Conservation (phyloP, 2,113 vertebrate species). For the Silurus glanis region DNA sequence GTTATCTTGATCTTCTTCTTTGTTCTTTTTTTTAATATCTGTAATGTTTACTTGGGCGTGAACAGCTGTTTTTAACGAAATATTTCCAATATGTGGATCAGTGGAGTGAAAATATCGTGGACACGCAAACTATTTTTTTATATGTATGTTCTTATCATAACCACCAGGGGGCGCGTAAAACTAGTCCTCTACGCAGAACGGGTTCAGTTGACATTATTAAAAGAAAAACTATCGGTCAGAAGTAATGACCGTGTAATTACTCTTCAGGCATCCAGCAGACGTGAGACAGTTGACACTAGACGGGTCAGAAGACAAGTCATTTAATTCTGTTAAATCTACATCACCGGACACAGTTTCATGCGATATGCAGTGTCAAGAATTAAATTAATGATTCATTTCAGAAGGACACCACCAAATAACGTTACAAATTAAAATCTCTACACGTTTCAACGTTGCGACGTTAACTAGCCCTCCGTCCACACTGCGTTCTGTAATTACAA, state of each 20-base stretch:
- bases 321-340: constrained; percentile 89
- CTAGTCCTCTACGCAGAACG: background rate
- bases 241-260: background rate
- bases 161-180: background rate
- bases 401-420: constrained; percentile 74
- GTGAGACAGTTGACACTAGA: background rate
- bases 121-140: background rate
- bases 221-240: background rate
- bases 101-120: too few species aligned
- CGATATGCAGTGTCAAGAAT: constrained; percentile 85
- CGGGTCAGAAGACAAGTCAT: constrained; percentile 51
- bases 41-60: too few species aligned
- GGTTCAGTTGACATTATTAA: background rate
- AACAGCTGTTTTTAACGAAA: too few species aligned
- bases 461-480: constrained; percentile 79
- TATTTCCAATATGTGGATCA: too few species aligned
- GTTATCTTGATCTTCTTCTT: too few species aligned
- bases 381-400: constrained; percentile 66
- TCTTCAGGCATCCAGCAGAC: background rate
- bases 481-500: constrained; percentile 79
- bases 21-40: too few species aligned
- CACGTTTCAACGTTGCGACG: constrained; percentile 76
- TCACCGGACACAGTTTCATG: constrained; percentile 88
- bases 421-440: constrained; percentile 65
- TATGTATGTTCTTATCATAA: background rate